Conservation (phyloP, 1,140 invertebrate species). For the Samia ricini region DNA sequence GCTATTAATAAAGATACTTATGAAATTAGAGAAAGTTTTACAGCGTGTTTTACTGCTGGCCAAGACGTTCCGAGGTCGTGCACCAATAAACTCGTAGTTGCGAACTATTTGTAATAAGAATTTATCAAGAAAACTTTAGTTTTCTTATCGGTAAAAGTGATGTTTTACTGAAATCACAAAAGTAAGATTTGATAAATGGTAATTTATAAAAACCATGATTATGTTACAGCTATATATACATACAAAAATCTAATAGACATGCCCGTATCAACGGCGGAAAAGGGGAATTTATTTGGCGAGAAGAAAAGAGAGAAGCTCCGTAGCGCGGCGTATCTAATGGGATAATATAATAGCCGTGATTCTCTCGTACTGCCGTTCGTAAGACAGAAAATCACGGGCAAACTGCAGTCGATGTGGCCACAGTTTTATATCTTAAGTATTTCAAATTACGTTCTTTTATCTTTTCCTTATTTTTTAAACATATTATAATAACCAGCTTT, state of each 20-base stretch:
- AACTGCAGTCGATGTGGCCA: conserved; percentile 59
- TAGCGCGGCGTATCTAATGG: conserved; percentile 70
- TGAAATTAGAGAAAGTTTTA: conserved; percentile 66
- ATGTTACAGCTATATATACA: neutral
- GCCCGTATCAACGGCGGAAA: conserved; percentile 42
- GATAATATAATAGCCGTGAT: conserved; percentile 75
- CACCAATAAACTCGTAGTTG: conserved; percentile 65
- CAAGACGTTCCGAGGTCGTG: conserved; percentile 54
- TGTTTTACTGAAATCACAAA: neutral
- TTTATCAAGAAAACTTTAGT: conserved; percentile 51
- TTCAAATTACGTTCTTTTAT: conserved; percentile 21
- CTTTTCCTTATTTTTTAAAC: neutral
- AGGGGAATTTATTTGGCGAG: conserved; percentile 72
- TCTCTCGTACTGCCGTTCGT: conserved; percentile 57
- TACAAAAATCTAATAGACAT: conserved; percentile 8
- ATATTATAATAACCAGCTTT: too few species aligned
- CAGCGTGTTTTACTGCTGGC: conserved; percentile 49
- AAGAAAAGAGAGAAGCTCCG: conserved; percentile 55
- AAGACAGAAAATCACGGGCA: conserved; percentile 71
- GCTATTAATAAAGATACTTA: conserved; percentile 68
- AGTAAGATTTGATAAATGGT: too few species aligned
- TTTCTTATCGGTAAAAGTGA: conserved; percentile 7
- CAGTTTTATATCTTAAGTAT: conserved; percentile 39
- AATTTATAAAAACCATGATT: neutral
- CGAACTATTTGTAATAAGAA: conserved; percentile 70